Conservation (phyloP, 1,140 invertebrate species). For the Sipha flava region DNA sequence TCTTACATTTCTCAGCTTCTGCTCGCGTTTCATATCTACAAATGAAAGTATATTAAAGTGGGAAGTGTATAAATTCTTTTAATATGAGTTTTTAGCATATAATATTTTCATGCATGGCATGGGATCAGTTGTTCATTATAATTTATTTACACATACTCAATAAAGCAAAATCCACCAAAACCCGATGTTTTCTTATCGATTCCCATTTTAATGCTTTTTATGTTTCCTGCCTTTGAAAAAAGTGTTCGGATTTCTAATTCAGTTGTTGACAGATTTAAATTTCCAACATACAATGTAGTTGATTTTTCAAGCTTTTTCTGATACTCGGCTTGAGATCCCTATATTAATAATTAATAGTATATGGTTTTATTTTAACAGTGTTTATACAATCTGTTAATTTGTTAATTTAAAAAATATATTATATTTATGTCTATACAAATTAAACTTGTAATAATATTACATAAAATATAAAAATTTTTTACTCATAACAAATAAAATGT, state of each 20-base stretch:
- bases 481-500: no score
- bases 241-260: not conserved
- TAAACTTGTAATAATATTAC: no score
- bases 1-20: conserved; percentile 88
- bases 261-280: not conserved
- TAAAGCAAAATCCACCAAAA: conserved; percentile 1
- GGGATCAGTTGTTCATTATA: not conserved
- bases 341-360: not conserved
- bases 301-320: not conserved
- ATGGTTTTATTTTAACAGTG: not conserved
- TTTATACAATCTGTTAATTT: no score
- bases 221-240: not conserved
- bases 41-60: conserved; percentile 57
- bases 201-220: conserved; percentile 2
- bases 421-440: no score
- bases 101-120: not conserved
- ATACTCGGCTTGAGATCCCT: not conserved
- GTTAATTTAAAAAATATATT: no score
- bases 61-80: not conserved
- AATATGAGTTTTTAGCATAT: not conserved
- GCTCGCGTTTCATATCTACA: conserved; percentile 63
- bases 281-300: not conserved
- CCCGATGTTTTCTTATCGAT: not conserved
- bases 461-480: no score
- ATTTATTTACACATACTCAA: not conserved